Evolutionary conservation across 2,888 invertebrate genomes (phyloP).

Genomic region (Anoplius nigerrimus): DNA sequence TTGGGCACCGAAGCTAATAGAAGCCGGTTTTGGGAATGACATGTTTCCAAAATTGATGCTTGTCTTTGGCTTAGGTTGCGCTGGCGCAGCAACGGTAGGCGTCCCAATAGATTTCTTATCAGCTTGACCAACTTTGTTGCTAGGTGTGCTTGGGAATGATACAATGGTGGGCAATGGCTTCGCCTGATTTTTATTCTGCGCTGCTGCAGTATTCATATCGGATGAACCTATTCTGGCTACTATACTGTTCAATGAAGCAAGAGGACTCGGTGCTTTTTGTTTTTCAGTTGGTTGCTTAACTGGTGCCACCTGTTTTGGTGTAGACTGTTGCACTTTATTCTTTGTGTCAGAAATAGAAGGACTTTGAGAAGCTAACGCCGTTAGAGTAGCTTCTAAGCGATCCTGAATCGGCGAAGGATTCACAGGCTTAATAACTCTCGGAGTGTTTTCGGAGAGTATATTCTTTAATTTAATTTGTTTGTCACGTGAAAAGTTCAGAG

Average conservation of each 20-base stretch:
- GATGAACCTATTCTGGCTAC: constrained; percentile 65
- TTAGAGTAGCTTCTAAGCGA: constrained; percentile 66
- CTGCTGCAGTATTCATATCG: constrained; percentile 22
- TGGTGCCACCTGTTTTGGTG: constrained; percentile 26
- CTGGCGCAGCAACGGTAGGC: constrained; percentile 3
- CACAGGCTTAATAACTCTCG: constrained; percentile 62
- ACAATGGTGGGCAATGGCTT: constrained; percentile 36
- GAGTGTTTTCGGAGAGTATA: constrained; percentile 58
- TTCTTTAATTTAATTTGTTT: constrained; percentile 66
- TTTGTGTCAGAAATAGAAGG: constrained; percentile 41
- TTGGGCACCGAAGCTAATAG: constrained; percentile 46
- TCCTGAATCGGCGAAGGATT: constrained; percentile 67
- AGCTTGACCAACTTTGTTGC: constrained; percentile 39
- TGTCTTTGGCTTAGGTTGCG: constrained; percentile 44
- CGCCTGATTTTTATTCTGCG: constrained; percentile 33
- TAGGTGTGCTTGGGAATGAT: constrained; percentile 28
- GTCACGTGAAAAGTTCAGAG: constrained; percentile 59
- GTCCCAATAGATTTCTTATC: constrained; percentile 44
- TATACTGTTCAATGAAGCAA: constrained; percentile 69
- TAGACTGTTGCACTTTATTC: constrained; percentile 39
- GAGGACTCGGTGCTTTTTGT: constrained; percentile 57
- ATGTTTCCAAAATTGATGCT: constrained; percentile 38
- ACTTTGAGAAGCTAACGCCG: constrained; percentile 59
- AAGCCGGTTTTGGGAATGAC: constrained; percentile 43
- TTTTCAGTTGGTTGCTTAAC: constrained; percentile 27